Percentiles rank a stretch among this genome's conserved stretches.
Evolutionary conservation across 2,888 invertebrate species (phyloP).

Genomic region (Lasioglossum vierecki): DNA sequence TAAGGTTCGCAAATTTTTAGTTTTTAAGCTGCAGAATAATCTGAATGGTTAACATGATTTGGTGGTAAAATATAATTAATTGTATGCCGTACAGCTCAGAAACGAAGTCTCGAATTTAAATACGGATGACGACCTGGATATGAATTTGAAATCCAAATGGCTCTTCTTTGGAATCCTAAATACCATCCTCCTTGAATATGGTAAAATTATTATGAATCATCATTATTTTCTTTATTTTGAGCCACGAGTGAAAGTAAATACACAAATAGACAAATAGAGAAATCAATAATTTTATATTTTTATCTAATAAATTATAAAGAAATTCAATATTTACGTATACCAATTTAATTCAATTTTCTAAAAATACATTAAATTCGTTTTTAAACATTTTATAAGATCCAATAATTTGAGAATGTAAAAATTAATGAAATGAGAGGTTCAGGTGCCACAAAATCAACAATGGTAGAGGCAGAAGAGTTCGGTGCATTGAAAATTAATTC

Average conservation of each 20-base stretch:
- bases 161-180: conserved; percentile 80
- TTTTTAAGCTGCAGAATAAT: background rate
- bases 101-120: conserved; percentile 60
- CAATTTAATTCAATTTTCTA: background rate
- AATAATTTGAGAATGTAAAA: background rate
- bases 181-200: conserved; percentile 80
- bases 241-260: background rate
- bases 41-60: background rate
- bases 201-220: conserved; percentile 64
- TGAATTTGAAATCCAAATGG: conserved; percentile 82
- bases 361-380: background rate
- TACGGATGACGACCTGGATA: conserved; percentile 82
- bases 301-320: background rate
- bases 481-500: conserved; percentile 86
- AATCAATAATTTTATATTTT: background rate
- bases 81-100: background rate
- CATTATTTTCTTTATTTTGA: background rate
- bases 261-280: background rate
- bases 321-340: background rate
- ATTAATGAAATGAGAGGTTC: conserved; percentile 30
- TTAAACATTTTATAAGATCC: too few relatives aligned
- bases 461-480: conserved; percentile 71
- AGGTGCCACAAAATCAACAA: conserved; percentile 59
- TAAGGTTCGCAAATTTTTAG: background rate
- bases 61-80: background rate